Conservation (phyloP, 2,113 vertebrate species). For the Procapra przewalskii region DNA sequence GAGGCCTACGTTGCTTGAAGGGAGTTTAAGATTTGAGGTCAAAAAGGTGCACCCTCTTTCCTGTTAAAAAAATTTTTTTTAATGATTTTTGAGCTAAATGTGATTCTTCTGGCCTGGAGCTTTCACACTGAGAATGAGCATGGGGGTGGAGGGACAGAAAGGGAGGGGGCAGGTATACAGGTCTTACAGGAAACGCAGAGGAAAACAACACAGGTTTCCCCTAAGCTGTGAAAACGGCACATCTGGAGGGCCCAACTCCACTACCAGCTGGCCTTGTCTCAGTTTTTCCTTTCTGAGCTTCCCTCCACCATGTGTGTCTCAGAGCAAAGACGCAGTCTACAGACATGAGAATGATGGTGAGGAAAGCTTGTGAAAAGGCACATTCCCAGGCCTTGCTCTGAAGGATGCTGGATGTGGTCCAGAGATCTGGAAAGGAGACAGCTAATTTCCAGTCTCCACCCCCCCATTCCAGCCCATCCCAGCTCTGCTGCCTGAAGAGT, state of each 20-base stretch:
- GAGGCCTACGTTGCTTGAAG: background rate
- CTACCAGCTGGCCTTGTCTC: background rate
- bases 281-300: background rate
- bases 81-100: background rate
- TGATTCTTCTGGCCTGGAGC: background rate
- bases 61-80: background rate
- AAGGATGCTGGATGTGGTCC: background rate
- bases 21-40: background rate
- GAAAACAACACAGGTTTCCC: slow-evolving; percentile 37
- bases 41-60: background rate
- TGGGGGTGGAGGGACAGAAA: background rate
- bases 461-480: background rate
- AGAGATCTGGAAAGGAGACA: background rate
- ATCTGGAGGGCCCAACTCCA: background rate
- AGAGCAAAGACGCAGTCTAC: background rate
- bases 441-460: background rate
- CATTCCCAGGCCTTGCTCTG: background rate
- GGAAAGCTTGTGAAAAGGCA: background rate
- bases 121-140: slow-evolving; percentile 29
- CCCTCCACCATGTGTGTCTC: background rate
- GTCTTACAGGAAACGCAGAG: slow-evolving; percentile 38
- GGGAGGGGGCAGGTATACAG: background rate
- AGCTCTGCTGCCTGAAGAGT: background rate
- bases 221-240: background rate
- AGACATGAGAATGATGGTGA: fast-evolving